Evolutionary conservation across 37 sponge, comb jelly and placozoan species (phyloP).

Genomic region (Beroe forskalii): DNA sequence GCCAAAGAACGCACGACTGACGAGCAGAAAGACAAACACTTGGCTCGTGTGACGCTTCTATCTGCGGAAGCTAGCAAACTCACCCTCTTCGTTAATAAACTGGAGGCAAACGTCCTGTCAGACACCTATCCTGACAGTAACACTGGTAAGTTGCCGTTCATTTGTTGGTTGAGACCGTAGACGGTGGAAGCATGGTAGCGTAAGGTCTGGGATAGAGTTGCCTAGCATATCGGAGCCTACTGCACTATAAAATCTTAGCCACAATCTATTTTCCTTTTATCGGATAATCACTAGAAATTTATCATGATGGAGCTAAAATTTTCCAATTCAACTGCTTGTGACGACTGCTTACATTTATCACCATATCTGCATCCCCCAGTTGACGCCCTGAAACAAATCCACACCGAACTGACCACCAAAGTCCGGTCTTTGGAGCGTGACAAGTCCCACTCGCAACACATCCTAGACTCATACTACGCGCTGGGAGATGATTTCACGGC

Average conservation of each 20-base stretch:
- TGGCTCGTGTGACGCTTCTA: neutral
- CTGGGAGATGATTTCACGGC: constrained; percentile 45
- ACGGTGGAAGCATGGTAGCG: too few species aligned
- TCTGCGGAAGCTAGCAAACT: neutral
- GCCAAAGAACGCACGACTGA: constrained; percentile 19
- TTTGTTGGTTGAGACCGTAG: too few species aligned
- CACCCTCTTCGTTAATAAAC: neutral
- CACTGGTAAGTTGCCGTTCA: neutral
- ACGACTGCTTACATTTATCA: too few species aligned
- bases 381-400: constrained; percentile 19
- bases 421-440: constrained; percentile 6
- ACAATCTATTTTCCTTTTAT: too few species aligned
- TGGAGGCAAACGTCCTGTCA: constrained; percentile 29
- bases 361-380: too few species aligned
- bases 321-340: too few species aligned
- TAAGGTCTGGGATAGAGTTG: too few species aligned
- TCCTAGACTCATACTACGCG: constrained; percentile 9
- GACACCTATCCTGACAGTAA: constrained; percentile 4
- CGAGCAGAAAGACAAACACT: constrained; percentile 23
- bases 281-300: too few species aligned
- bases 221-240: too few species aligned
- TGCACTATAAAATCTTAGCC: too few species aligned
- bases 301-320: too few species aligned
- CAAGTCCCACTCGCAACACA: neutral
- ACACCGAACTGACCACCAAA: neutral